Evolutionary conservation across 2,113 vertebrate species (phyloP).

Genomic region (Psephotus haematonotus): DNA sequence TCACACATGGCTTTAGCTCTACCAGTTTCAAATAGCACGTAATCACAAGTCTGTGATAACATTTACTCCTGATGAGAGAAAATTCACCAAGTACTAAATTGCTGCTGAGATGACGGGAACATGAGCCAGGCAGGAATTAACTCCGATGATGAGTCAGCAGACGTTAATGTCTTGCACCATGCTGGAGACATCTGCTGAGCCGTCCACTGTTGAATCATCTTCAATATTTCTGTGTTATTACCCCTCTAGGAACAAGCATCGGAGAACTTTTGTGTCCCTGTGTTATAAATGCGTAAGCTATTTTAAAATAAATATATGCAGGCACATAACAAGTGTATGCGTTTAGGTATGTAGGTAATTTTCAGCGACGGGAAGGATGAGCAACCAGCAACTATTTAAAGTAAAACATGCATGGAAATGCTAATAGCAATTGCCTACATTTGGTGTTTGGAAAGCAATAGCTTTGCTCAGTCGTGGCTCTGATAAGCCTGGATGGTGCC

Average conservation of each 20-base stretch:
- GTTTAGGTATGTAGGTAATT: constrained; percentile 64
- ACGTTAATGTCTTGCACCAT: constrained; percentile 29
- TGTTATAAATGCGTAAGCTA: constrained; percentile 46
- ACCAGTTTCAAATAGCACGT: constrained; percentile 62
- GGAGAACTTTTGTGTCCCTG: constrained; percentile 14
- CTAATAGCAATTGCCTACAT: constrained; percentile 41
- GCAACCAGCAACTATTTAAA: constrained; percentile 56
- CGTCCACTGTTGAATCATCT: constrained; percentile 60
- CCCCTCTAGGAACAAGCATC: constrained; percentile 27
- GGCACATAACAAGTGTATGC: constrained; percentile 33
- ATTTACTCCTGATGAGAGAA: constrained; percentile 66
- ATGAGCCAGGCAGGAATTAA: constrained; percentile 59
- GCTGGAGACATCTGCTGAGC: constrained; percentile 51
- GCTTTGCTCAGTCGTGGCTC: background rate
- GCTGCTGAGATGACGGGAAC: constrained; percentile 62
- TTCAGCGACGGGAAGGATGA: constrained; percentile 50
- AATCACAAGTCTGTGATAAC: constrained; percentile 65
- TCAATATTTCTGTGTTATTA: constrained; percentile 42
- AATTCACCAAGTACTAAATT: constrained; percentile 63
- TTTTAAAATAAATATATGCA: constrained; percentile 65
- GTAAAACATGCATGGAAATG: constrained; percentile 61
- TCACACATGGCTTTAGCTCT: constrained; percentile 59
- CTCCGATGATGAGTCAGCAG: constrained; percentile 56
- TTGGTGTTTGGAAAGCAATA: constrained; percentile 11
- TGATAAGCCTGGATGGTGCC: constrained; percentile 1